A percentile compares a stretch with the other conserved stretches of the same genome.
phyloP scores from a whole-genome alignment of 2,888 invertebrate genomes.

The Diabrotica balteata region DNA sequence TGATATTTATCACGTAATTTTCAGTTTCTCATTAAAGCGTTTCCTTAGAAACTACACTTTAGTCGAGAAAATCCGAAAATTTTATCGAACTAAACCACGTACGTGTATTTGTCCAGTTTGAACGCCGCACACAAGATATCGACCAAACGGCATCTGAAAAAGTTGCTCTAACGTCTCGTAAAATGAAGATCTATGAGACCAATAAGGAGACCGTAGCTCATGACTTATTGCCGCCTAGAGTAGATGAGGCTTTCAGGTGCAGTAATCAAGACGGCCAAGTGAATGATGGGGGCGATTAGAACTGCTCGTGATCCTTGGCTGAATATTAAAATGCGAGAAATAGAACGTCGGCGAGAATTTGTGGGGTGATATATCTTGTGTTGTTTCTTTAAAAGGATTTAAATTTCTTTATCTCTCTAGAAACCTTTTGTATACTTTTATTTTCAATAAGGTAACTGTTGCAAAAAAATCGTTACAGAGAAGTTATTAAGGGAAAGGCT shows the following conservation, averaged over 20 bases:
- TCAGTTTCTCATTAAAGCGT: too few species aligned
- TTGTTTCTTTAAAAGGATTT: too few species aligned
- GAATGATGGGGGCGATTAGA: slow-evolving; percentile 31
- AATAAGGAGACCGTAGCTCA: slow-evolving; percentile 51
- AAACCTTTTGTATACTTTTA: slow-evolving; percentile 2
- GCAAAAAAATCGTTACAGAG: too few species aligned
- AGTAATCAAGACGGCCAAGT: slow-evolving; percentile 43
- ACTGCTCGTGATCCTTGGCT: slow-evolving; percentile 42
- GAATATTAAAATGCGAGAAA: slow-evolving; percentile 33
- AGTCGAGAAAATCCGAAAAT: neutral
- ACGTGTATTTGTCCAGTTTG: slow-evolving; percentile 24
- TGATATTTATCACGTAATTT: too few species aligned
- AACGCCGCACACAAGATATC: slow-evolving; percentile 37
- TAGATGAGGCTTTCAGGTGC: slow-evolving; percentile 48
- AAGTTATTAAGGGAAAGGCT: too few species aligned
- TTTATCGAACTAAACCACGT: neutral
- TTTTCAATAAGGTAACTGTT: neutral
- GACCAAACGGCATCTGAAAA: slow-evolving; percentile 23
- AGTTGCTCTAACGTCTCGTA: slow-evolving; percentile 46
- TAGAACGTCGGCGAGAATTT: slow-evolving; percentile 2
- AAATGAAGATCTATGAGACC: slow-evolving; percentile 57
- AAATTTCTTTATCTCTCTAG: too few species aligned
- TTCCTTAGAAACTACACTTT: too few species aligned
- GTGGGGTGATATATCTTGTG: too few species aligned
- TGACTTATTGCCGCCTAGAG: slow-evolving; percentile 47